Percentiles rank a stretch among this genome's conserved stretches.
Conservation (phyloP, 2,888 invertebrate genomes). For the Limnephilus lunatus region DNA sequence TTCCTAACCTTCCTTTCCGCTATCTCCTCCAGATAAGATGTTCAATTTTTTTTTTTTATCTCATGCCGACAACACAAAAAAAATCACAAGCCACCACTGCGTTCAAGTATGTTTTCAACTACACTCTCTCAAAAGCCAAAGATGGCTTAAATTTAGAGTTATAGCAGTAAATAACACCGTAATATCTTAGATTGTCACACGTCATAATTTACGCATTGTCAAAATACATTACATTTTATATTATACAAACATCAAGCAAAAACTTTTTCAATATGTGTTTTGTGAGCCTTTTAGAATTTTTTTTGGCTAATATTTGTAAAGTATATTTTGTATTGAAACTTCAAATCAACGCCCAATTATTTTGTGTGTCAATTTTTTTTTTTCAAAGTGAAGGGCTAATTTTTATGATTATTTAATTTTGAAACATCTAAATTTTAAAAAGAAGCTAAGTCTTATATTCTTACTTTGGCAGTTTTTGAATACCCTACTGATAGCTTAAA, state of each 20-base stretch:
- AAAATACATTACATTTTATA: not conserved
- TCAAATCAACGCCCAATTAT: not conserved
- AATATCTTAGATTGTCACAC: not conserved
- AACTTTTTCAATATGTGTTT: not conserved
- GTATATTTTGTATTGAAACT: not conserved
- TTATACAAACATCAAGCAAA: not conserved
- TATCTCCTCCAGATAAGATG: no score
- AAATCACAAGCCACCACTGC: not conserved
- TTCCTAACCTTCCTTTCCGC: no score
- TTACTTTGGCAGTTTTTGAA: not conserved
- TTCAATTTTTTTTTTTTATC: not conserved
- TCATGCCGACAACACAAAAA: not conserved
- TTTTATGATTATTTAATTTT: not conserved
- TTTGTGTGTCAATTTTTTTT: not conserved
- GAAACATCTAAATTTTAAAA: constrained; percentile 2
- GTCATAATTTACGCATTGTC: not conserved
- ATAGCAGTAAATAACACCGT: not conserved
- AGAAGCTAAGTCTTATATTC: not conserved
- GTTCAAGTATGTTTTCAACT: not conserved
- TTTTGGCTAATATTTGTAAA: not conserved
- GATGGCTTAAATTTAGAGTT: not conserved
- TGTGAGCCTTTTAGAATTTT: not conserved
- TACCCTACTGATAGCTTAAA: not conserved
- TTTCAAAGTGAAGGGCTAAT: not conserved
- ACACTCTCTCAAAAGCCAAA: not conserved